Evolutionary conservation across 2,888 invertebrate species (phyloP).

Genomic region (Fragum whitleyi): DNA sequence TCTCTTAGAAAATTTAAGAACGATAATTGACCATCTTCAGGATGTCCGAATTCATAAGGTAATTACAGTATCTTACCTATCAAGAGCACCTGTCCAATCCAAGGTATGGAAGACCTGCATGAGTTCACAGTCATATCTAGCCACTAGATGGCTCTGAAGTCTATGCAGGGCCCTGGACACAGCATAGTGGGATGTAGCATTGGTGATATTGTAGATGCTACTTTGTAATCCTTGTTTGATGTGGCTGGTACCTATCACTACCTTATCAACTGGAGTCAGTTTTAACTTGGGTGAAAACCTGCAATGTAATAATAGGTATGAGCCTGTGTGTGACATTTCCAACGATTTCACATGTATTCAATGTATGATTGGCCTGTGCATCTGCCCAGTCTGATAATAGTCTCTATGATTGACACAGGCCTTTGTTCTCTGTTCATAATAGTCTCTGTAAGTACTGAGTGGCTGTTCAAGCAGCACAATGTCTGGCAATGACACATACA

Average conservation of each 20-base stretch:
- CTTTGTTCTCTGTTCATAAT: too few species aligned
- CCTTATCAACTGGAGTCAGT: conserved; percentile 73
- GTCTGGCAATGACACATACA: too few species aligned
- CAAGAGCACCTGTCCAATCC: conserved; percentile 77
- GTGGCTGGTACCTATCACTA: conserved; percentile 73
- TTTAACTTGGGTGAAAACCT: conserved; percentile 76
- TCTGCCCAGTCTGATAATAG: too few species aligned
- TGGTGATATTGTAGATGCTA: conserved; percentile 75
- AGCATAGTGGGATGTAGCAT: conserved; percentile 80
- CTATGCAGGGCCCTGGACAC: conserved; percentile 73
- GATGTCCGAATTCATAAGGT: too few species aligned
- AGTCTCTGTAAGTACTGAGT: too few species aligned
- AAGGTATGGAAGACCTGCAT: conserved; percentile 69
- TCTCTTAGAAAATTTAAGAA: background rate
- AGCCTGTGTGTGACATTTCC: too few species aligned
- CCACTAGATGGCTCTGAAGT: conserved; percentile 72
- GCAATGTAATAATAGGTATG: conserved; percentile 23
- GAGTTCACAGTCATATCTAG: conserved; percentile 59
- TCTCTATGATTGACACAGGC: background rate
- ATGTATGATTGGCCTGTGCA: too few species aligned
- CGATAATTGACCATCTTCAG: too few species aligned
- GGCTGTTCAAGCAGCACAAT: too few species aligned
- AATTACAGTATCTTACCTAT: conserved; percentile 78
- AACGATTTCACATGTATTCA: too few species aligned
- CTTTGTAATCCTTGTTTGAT: conserved; percentile 75